A percentile compares a stretch with the other conserved stretches of the same genome.
phyloP scores from a whole-genome alignment of 2,113 vertebrate genomes.

The Gadus macrocephalus region DNA sequence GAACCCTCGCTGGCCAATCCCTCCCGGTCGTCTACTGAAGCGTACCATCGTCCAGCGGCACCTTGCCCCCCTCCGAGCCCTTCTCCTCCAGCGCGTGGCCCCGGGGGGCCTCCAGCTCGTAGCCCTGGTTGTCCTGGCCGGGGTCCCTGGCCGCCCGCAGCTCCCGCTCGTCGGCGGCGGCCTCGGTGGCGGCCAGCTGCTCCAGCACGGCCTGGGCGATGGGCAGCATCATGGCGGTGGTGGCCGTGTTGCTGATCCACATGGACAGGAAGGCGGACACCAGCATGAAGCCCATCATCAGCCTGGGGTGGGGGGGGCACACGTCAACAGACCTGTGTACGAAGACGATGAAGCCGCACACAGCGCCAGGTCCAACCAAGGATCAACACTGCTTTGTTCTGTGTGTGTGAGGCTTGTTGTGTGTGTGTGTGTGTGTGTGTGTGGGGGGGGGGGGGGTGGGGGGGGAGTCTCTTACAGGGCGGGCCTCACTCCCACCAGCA shows the following conservation, averaged over 20 bases:
- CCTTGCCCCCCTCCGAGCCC: constrained; percentile 7
- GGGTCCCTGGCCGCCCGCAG: not conserved
- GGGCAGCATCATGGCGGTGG: constrained; percentile 94
- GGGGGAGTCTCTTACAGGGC: constrained; percentile 80
- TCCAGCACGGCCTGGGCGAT: constrained; percentile 83
- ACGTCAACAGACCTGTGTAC: not conserved
- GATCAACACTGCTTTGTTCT: too few relatives aligned
- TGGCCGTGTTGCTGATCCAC: constrained; percentile 98
- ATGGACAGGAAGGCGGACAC: constrained; percentile 92
- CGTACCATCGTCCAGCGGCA: constrained; percentile 6
- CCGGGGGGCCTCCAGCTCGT: constrained; percentile 47
- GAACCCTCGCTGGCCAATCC: too few relatives aligned
- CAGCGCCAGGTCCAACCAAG: too few relatives aligned
- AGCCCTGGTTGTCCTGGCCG: constrained; percentile 50
- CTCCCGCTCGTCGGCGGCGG: constrained; percentile 40
- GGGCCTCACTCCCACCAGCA: constrained; percentile 82
- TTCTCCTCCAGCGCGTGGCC: constrained; percentile 15
- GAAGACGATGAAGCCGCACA: too few relatives aligned
- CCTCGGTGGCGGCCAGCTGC: constrained; percentile 75
- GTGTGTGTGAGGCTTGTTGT: too few relatives aligned
- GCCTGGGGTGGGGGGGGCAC: constrained; percentile 55
- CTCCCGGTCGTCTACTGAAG: too few relatives aligned
- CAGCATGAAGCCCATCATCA: constrained; percentile 91
- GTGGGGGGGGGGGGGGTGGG: not conserved
- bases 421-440: too few relatives aligned